Conservation (phyloP, 2,888 invertebrate genomes). For the Cerceris rybyensis region DNA sequence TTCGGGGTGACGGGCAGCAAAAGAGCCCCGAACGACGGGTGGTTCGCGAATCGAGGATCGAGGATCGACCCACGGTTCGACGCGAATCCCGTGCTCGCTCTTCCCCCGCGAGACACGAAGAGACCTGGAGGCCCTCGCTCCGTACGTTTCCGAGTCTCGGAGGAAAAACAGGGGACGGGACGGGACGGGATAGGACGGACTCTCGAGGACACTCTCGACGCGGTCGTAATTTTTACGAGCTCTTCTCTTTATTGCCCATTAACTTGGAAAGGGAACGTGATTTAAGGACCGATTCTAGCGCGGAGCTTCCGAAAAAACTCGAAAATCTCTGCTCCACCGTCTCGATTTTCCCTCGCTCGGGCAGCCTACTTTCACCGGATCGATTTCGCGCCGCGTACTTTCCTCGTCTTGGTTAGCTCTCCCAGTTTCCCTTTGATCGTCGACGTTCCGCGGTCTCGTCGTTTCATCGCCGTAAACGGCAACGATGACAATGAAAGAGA, state of each 20-base stretch:
- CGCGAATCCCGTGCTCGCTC: no score
- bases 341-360: not conserved
- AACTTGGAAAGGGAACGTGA: conserved; percentile 35
- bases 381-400: not conserved
- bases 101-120: no score
- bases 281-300: conserved; percentile 26
- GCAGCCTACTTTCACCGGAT: not conserved
- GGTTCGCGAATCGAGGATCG: no score
- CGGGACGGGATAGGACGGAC: conserved; percentile 25
- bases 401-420: not conserved
- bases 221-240: conserved; percentile 41
- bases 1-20: not conserved
- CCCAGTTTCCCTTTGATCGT: no score
- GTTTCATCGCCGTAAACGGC: no score
- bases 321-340: no score
- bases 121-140: no score
- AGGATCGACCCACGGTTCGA: no score
- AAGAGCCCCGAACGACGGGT: no score
- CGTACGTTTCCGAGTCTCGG: conserved; percentile 16
- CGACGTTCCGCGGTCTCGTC: no score
- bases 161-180: no score
- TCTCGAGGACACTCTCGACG: conserved; percentile 20
- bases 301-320: not conserved
- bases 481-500: no score
- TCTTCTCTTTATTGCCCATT: conserved; percentile 54